These are phyloP conservation scores for Mionectes olivaceus DNA, from an alignment of 2,797 vertebrate genomes.

Conservation along the genomic window DNA sequence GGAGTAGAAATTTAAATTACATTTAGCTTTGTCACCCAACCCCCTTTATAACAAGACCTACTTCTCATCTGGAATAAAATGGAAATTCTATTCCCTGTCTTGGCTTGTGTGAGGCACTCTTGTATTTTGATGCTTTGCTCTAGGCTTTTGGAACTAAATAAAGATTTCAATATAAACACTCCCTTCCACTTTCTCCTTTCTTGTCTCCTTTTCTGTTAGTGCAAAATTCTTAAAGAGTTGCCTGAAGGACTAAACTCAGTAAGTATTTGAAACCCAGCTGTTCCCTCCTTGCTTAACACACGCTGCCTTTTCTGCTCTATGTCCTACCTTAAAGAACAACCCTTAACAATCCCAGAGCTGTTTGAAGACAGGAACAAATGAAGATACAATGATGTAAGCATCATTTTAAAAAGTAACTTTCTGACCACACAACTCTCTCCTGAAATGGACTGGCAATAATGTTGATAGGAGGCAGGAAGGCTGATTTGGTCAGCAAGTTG, in stretches of 20 bases:
- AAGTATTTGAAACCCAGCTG: neutral
- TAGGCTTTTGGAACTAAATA: slow-evolving; percentile 45
- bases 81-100: slow-evolving; percentile 39
- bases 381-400: neutral
- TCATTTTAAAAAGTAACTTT: neutral
- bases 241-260: neutral
- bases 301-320: neutral
- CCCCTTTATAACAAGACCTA: slow-evolving; percentile 16
- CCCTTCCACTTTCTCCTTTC: slow-evolving; percentile 18
- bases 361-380: neutral
- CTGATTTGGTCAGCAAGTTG: neutral
- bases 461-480: neutral
- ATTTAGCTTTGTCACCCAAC: slow-evolving; percentile 15
- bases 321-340: neutral
- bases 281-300: neutral
- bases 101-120: neutral
- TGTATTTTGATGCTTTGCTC: slow-evolving; percentile 29
- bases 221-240: neutral
- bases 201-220: slow-evolving; percentile 4
- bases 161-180: slow-evolving; percentile 18
- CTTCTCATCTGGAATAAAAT: slow-evolving; percentile 24
- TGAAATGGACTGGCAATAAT: neutral
- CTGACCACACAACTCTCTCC: neutral
- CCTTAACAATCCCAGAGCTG: neutral
- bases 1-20: slow-evolving; percentile 22